A percentile compares a stretch with the other conserved stretches of the same genome.
Conservation (phyloP, 2,797 vertebrate genomes). For the Typhlichthys eigenmanni region DNA sequence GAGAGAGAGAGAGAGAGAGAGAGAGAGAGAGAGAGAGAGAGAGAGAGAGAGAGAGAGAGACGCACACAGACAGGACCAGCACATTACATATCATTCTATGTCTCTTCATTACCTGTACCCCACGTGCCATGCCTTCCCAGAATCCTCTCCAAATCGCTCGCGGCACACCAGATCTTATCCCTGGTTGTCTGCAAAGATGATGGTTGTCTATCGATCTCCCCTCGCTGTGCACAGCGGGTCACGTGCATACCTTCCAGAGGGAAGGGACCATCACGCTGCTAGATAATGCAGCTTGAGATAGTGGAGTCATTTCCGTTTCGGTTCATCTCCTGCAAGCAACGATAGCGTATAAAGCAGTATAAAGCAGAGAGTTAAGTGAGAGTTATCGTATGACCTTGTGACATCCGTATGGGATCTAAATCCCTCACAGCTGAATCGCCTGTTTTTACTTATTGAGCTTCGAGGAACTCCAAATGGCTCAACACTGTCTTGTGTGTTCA, state of each 20-base stretch:
- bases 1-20: no score
- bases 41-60: background rate
- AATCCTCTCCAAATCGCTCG: constrained; percentile 19
- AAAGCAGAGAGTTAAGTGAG: constrained; percentile 17
- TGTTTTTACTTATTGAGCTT: background rate
- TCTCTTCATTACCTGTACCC: background rate
- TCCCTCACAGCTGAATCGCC: constrained; percentile 4
- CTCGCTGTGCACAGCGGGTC: constrained; percentile 38
- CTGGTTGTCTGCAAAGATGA: constrained; percentile 17
- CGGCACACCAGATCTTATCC: constrained; percentile 29
- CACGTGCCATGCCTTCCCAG: constrained; percentile 6
- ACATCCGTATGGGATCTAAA: constrained; percentile 1
- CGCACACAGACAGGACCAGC: constrained; percentile 32
- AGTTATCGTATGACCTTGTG: constrained; percentile 19
- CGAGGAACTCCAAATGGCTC: background rate
- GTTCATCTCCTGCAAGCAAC: constrained; percentile 33
- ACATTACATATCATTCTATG: constrained; percentile 36
- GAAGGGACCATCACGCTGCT: constrained; percentile 51
- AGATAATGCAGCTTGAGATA: constrained; percentile 35
- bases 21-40: no score
- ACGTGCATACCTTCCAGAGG: constrained; percentile 44
- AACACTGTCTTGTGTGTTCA: background rate
- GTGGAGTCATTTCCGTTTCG: constrained; percentile 35
- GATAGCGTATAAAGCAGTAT: constrained; percentile 18
- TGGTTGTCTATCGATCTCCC: constrained; percentile 53